phyloP scores from a whole-genome alignment of 2,797 vertebrate species.

The Arnoldichthys spilopterus region DNA sequence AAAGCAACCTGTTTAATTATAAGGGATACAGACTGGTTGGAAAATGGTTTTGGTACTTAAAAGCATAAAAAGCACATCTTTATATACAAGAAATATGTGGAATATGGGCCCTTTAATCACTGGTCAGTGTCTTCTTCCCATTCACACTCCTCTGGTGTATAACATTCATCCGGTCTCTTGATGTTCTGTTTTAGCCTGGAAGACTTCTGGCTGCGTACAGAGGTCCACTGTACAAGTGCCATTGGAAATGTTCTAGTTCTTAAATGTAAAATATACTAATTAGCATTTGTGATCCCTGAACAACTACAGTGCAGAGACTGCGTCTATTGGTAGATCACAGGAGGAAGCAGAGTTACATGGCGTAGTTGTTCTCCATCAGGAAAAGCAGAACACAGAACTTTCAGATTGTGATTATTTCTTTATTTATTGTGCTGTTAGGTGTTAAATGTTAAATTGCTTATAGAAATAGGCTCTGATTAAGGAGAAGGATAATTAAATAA shows the following conservation, averaged over 20 bases:
- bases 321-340: not conserved
- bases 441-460: constrained; percentile 60
- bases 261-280: not conserved
- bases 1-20: too few relatives aligned
- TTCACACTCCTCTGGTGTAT: too few relatives aligned
- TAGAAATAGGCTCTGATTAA: constrained; percentile 38
- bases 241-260: not conserved
- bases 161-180: not conserved
- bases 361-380: too few relatives aligned
- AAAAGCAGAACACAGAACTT: constrained; percentile 25
- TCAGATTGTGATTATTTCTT: constrained; percentile 69
- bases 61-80: too few relatives aligned
- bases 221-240: not conserved
- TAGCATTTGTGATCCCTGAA: not conserved
- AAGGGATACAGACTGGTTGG: too few relatives aligned
- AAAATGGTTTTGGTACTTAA: too few relatives aligned
- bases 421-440: constrained; percentile 82
- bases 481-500: constrained; percentile 58
- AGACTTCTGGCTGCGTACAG: not conserved
- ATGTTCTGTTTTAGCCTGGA: not conserved
- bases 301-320: not conserved
- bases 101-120: not conserved
- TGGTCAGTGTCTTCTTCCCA: too few relatives aligned
- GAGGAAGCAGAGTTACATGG: not conserved
- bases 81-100: too few relatives aligned